Conservation (phyloP, 1,140 invertebrate genomes). For the Dolichoris vasculosae region DNA sequence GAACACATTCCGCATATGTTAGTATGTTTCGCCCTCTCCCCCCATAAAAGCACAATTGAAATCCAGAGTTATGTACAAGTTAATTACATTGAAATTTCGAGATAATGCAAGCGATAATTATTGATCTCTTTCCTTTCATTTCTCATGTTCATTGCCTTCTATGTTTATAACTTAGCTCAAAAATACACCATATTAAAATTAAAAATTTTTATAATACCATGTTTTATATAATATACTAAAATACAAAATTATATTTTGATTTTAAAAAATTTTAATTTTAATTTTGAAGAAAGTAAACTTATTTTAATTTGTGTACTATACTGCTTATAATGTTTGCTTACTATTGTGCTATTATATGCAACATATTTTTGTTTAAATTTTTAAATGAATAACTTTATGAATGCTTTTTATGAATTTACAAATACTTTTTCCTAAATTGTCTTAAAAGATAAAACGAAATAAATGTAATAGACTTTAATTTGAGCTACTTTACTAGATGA, state of each 20-base stretch:
- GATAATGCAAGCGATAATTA: conserved; percentile 29
- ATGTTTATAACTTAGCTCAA: no score
- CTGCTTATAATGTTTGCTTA: no score
- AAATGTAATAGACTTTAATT: neutral
- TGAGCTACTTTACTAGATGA: neutral
- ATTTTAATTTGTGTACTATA: no score
- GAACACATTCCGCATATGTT: conserved; percentile 2
- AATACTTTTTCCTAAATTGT: neutral
- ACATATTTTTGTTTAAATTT: neutral
- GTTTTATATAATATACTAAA: no score
- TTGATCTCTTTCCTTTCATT: neutral
- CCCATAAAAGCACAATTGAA: neutral
- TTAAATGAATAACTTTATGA: neutral
- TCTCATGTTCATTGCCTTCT: neutral
- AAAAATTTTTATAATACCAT: no score
- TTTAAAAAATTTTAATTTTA: no score
- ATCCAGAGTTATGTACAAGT: conserved; percentile 16
- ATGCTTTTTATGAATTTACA: neutral
- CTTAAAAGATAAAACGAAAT: neutral
- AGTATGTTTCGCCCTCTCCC: neutral
- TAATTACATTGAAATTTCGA: conserved; percentile 38
- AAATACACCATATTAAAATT: no score
- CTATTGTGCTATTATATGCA: no score
- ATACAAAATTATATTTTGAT: no score
- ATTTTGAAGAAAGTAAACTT: no score